Conservation (phyloP, 2,797 vertebrate species). For the Cirrhinus molitorella region DNA sequence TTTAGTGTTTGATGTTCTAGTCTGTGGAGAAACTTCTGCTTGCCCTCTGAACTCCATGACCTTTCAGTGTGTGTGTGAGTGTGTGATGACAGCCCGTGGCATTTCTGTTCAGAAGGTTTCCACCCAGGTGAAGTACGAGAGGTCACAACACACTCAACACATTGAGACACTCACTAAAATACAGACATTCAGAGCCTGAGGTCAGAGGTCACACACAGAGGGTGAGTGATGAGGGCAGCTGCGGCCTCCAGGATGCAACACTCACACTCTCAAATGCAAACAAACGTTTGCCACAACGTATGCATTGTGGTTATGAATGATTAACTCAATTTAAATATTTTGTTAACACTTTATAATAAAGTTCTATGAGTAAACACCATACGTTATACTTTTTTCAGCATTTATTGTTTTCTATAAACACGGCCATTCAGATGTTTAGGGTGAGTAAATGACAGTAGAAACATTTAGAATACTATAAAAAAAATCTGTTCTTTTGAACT, state of each 20-base stretch:
- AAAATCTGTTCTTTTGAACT: too few species aligned
- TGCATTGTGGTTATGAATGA: neutral
- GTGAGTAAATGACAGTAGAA: neutral
- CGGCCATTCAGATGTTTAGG: neutral
- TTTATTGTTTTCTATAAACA: neutral
- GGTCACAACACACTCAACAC: conserved; percentile 71
- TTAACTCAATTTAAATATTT: conserved; percentile 9
- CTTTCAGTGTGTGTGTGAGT: conserved; percentile 57
- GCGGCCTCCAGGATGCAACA: conserved; percentile 62
- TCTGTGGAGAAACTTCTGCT: conserved; percentile 62
- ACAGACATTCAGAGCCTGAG: conserved; percentile 72
- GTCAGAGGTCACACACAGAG: conserved; percentile 75
- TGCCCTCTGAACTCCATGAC: conserved; percentile 71
- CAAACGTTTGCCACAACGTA: conserved; percentile 36
- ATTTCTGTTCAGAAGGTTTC: conserved; percentile 71
- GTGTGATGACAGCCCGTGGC: conserved; percentile 77
- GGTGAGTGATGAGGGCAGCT: conserved; percentile 82
- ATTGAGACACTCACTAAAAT: conserved; percentile 57
- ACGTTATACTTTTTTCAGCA: neutral
- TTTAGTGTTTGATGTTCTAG: conserved; percentile 38
- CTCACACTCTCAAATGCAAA: conserved; percentile 19
- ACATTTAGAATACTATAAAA: neutral
- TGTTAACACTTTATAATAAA: neutral
- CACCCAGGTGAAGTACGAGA: conserved; percentile 82
- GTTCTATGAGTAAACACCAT: too few species aligned